These are phyloP conservation scores for Drosophila sordidula DNA, from an alignment of 2,888 invertebrate genomes.

Conservation along the genomic window DNA sequence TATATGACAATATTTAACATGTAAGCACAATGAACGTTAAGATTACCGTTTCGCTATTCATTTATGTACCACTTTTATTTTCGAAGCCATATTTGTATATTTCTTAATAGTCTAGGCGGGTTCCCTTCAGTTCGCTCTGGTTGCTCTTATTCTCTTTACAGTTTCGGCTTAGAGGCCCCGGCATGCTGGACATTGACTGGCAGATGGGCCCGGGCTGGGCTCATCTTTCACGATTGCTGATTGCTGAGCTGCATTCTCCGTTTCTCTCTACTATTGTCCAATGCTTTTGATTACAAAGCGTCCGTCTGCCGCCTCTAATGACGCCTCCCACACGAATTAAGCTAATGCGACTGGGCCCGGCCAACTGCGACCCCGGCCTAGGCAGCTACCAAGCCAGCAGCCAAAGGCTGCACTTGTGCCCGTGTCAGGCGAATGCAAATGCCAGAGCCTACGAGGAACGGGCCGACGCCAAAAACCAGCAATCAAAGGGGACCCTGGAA, in stretches of 20 bases:
- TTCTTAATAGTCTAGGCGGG: background rate
- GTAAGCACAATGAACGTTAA: too few species aligned
- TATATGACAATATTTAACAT: too few species aligned
- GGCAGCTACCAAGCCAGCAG: slow-evolving; percentile 4
- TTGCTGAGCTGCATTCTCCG: slow-evolving; percentile 43
- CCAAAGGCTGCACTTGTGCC: slow-evolving; percentile 70
- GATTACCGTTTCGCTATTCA: too few species aligned
- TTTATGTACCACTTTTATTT: background rate
- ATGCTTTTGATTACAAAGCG: slow-evolving; percentile 64
- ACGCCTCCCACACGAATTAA: slow-evolving; percentile 75
- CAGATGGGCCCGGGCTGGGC: slow-evolving; percentile 20
- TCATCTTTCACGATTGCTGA: slow-evolving; percentile 60
- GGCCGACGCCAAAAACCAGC: slow-evolving; percentile 66
- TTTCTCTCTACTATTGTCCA: slow-evolving; percentile 21
- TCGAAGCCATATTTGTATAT: background rate
- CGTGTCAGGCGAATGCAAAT: slow-evolving; percentile 61
- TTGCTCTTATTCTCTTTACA: slow-evolving; percentile 11
- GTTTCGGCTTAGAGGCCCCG: background rate
- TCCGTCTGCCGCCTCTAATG: slow-evolving; percentile 61
- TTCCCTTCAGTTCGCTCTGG: background rate
- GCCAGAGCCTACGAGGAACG: slow-evolving; percentile 56
- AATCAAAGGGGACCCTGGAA: slow-evolving; percentile 52
- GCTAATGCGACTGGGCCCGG: slow-evolving; percentile 64
- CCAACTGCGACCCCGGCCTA: slow-evolving; percentile 28
- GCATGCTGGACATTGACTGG: slow-evolving; percentile 25